Evolutionary conservation across 2,888 invertebrate genomes (phyloP), one percentile per base, ranked within the genome.

Genomic region (Blomia tropicalis): DNA sequence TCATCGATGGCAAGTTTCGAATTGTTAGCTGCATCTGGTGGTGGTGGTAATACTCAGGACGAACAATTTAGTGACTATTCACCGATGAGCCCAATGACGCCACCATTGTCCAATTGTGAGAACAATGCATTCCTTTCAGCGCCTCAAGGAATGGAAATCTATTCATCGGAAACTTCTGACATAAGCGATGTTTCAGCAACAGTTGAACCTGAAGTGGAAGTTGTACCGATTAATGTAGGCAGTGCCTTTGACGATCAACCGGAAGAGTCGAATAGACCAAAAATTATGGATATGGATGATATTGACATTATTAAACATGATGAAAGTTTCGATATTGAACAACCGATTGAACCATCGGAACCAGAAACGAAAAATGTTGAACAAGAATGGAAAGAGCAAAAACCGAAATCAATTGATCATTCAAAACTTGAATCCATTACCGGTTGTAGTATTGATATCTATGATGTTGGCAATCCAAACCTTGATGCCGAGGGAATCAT

Each of bases 121-220:
- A 4, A 22, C 22, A 36, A n/a, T 4, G 17, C 54, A 25, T 22
- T 62, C n/a, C 29, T 23, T 4, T n/a, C 58, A 4, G 43, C 27
- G 3, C 32, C 54, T 2, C 23, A 43, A 22, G 23, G 31, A 27
- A 56, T 41, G n/a, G 58, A 43, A 23, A 11, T 29, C 7, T 54
- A 64, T 41, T 59, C 59, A 29, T 63, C 59, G 25, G 64, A 64
- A 36, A 22, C 63, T 30, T 64, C 64, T 4, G 64, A 64, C 25
- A 31, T 43, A n/a, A 58, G 58, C 4, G 64, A 64, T n/a, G 29
- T 56, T 14, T 56, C 56, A 25, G 30, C 56, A 23, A 56, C 29
- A 19, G 36, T 25, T 31, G 56, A n/a, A n/a, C n/a, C n/a, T n/a
- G n/a, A n/a, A n/a, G n/a, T n/a, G n/a, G n/a, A n/a, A n/a, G n/a